phyloP scores from a whole-genome alignment of 2,888 invertebrate genomes.

The Drepanosiphum platanoidis region DNA sequence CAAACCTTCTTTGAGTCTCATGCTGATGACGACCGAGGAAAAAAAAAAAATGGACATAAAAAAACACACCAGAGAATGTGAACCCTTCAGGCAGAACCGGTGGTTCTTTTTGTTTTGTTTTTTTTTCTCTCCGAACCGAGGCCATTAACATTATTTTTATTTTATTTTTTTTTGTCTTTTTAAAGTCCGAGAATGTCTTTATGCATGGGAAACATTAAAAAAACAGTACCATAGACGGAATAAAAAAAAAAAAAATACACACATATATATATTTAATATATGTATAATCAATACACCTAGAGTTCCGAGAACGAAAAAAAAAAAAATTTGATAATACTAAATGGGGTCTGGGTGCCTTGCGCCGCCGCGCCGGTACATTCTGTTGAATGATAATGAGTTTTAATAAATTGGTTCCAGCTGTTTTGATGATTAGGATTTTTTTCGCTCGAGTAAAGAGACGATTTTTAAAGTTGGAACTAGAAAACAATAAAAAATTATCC shows the following conservation, averaged over 20 bases:
- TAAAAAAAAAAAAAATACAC: too few species aligned
- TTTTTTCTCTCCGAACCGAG: slow-evolving; percentile 49
- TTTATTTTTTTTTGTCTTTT: slow-evolving; percentile 61
- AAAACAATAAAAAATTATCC: background rate
- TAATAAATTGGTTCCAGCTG: slow-evolving; percentile 60
- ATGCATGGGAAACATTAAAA: slow-evolving; percentile 60
- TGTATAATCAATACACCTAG: slow-evolving; percentile 60
- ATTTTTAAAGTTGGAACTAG: slow-evolving; percentile 32
- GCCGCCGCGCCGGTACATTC: slow-evolving; percentile 14
- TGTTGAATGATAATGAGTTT: slow-evolving; percentile 60
- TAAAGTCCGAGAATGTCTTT: slow-evolving; percentile 62
- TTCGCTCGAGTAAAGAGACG: background rate
- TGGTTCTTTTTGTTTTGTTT: slow-evolving; percentile 62
- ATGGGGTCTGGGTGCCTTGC: slow-evolving; percentile 46
- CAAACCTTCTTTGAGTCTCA: slow-evolving; percentile 45
- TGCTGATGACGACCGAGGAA: slow-evolving; percentile 45
- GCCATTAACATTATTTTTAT: slow-evolving; percentile 60
- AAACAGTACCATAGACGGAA: slow-evolving; percentile 49
- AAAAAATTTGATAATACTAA: slow-evolving; percentile 54
- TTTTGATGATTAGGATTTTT: slow-evolving; percentile 50
- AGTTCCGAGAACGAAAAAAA: slow-evolving; percentile 49
- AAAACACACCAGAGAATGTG: slow-evolving; percentile 57
- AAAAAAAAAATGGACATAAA: slow-evolving; percentile 45
- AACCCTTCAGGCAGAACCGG: slow-evolving; percentile 62
- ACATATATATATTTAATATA: too few species aligned